Evolutionary conservation across 2,888 invertebrate species (phyloP).

Genomic region (Scaptomyza caliginosa): DNA sequence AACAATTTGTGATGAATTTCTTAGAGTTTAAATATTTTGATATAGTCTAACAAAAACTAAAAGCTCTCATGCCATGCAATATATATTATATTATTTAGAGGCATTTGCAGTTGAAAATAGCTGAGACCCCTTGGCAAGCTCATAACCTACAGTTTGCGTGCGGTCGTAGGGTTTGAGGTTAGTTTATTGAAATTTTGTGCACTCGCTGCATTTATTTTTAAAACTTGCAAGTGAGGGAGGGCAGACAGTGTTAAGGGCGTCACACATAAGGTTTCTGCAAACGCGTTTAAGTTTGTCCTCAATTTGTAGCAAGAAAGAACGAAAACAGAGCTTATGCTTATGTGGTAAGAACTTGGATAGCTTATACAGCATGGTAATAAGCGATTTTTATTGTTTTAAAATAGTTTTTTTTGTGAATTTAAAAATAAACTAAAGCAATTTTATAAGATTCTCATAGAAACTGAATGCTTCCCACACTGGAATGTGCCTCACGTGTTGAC

Average conservation of each 20-base stretch:
- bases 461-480: neutral
- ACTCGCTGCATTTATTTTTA: constrained; percentile 34
- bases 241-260: neutral
- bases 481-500: neutral
- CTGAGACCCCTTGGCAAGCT: neutral
- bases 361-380: constrained; percentile 7
- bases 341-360: constrained; percentile 15
- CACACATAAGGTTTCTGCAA: constrained; percentile 18
- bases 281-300: constrained; percentile 25
- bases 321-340: constrained; percentile 19
- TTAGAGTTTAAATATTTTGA: neutral
- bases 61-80: constrained; percentile 7
- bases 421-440: too few relatives aligned
- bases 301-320: constrained; percentile 16
- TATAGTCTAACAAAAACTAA: neutral
- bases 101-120: neutral
- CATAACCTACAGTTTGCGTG: constrained; percentile 20
- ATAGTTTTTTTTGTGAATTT: too few relatives aligned
- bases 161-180: neutral
- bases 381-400: constrained; percentile 1
- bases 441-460: neutral
- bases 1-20: neutral
- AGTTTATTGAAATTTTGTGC: constrained; percentile 47
- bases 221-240: neutral
- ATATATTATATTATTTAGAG: constrained; percentile 1